Percentiles rank a stretch among this genome's conserved stretches.
Conservation (phyloP, 2,888 invertebrate species). For the Melikaiella ostensackeni region DNA sequence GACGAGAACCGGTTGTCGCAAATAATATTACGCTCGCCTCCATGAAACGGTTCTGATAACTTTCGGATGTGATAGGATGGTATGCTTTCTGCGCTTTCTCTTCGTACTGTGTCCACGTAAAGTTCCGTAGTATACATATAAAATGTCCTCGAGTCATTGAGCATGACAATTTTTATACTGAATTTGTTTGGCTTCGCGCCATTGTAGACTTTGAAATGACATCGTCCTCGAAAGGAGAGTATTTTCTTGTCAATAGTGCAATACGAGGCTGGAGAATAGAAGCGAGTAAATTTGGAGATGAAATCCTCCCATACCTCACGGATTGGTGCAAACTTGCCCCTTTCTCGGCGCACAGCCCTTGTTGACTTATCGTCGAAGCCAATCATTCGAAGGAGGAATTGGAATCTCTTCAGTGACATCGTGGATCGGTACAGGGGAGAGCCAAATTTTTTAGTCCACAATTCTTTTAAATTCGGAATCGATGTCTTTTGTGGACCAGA, state of each 20-base stretch:
- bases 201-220: slow-evolving; percentile 14
- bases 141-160: too few species aligned
- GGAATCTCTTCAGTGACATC: slow-evolving; percentile 29
- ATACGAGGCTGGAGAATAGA: slow-evolving; percentile 20
- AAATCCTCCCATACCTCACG: slow-evolving; percentile 42
- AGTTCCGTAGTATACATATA: too few species aligned
- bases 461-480: slow-evolving; percentile 29
- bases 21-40: too few species aligned
- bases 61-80: too few species aligned
- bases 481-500: slow-evolving; percentile 42
- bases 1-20: too few species aligned
- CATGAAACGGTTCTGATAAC: too few species aligned
- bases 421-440: slow-evolving; percentile 19
- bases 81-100: too few species aligned
- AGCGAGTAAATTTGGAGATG: slow-evolving; percentile 35
- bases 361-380: slow-evolving; percentile 42
- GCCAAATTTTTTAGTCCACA: slow-evolving; percentile 43
- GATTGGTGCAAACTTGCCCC: slow-evolving; percentile 43
- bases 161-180: too few species aligned
- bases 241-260: slow-evolving; percentile 41
- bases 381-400: slow-evolving; percentile 32
- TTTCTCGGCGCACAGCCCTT: neutral
- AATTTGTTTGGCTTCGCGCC: slow-evolving; percentile 49
- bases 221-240: slow-evolving; percentile 40
- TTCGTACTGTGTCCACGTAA: too few species aligned